phyloP scores from a whole-genome alignment of 2,888 invertebrate species.

The Heteropelma amictum region DNA sequence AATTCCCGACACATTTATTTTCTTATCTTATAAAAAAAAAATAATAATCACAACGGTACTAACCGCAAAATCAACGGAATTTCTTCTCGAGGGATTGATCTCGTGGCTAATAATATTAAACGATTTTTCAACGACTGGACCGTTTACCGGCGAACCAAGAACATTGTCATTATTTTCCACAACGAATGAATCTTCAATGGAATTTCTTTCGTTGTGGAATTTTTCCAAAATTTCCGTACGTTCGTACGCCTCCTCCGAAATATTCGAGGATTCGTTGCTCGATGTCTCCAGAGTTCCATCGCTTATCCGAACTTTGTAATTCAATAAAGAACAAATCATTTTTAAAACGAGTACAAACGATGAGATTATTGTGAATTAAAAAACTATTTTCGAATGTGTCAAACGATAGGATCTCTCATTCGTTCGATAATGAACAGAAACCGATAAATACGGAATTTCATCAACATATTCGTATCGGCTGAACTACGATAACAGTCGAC shows the following conservation, averaged over 20 bases:
- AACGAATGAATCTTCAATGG: conserved; percentile 23
- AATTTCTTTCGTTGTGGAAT: conserved; percentile 27
- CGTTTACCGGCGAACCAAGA: conserved; percentile 54
- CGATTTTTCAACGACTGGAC: conserved; percentile 60
- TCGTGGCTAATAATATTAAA: conserved; percentile 66
- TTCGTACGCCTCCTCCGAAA: conserved; percentile 24
- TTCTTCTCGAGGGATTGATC: conserved; percentile 59
- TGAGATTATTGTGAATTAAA: too few species aligned
- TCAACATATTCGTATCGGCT: too few species aligned
- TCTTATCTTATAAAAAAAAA: too few species aligned
- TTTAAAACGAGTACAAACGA: not conserved
- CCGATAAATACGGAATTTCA: too few species aligned
- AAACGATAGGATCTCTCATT: too few species aligned
- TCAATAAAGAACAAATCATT: not conserved
- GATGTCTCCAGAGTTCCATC: conserved; percentile 48
- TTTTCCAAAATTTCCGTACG: conserved; percentile 22
- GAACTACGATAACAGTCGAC: too few species aligned
- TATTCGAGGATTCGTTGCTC: conserved; percentile 51
- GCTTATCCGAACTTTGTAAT: conserved; percentile 16
- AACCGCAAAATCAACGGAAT: conserved; percentile 62
- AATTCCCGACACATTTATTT: too few species aligned
- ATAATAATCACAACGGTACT: not conserved
- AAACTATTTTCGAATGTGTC: too few species aligned
- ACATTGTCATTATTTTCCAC: conserved; percentile 43
- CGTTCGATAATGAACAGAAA: too few species aligned